phyloP scores from a whole-genome alignment of 2,797 vertebrate species.

The Esox masquinongy region DNA sequence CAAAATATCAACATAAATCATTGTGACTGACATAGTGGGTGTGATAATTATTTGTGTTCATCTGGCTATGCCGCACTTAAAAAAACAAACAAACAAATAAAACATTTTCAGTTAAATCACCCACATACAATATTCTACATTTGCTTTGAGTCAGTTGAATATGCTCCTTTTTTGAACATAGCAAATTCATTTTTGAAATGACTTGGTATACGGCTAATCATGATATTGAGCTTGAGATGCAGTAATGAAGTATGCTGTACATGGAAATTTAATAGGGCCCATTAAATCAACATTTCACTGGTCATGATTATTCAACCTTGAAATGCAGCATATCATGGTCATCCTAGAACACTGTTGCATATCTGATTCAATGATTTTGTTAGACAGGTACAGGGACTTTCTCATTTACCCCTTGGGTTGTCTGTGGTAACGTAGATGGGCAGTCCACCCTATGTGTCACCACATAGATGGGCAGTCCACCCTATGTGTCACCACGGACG shows the following conservation, averaged over 20 bases:
- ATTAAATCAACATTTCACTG: conserved; percentile 1
- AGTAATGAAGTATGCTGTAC: conserved; percentile 15
- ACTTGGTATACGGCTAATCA: conserved; percentile 1
- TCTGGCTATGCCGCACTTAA: not conserved
- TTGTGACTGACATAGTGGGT: not conserved
- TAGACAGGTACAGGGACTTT: not conserved
- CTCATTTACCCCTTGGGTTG: conserved; percentile 7
- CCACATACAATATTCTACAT: not conserved
- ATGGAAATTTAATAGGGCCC: conserved; percentile 37
- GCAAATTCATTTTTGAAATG: not conserved
- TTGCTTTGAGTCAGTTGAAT: not conserved
- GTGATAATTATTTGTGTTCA: not conserved
- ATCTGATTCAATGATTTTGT: too few relatives aligned
- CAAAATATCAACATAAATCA: conserved; percentile 15
- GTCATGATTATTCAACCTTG: not conserved
- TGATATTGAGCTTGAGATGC: conserved; percentile 10
- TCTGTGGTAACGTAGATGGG: not conserved
- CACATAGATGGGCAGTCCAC: conserved; percentile 4
- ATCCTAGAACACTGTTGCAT: not conserved
- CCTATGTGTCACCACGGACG: conserved; percentile 10
- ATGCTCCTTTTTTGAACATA: not conserved
- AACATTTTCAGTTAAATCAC: not conserved
- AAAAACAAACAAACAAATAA: too few relatives aligned
- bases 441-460: conserved; percentile 9
- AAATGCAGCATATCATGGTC: not conserved